Percentiles rank a stretch among this genome's conserved stretches.
These are phyloP conservation scores for Lobophora halterata DNA, from an alignment of 2,888 invertebrate genomes.

Conservation along the genomic window DNA sequence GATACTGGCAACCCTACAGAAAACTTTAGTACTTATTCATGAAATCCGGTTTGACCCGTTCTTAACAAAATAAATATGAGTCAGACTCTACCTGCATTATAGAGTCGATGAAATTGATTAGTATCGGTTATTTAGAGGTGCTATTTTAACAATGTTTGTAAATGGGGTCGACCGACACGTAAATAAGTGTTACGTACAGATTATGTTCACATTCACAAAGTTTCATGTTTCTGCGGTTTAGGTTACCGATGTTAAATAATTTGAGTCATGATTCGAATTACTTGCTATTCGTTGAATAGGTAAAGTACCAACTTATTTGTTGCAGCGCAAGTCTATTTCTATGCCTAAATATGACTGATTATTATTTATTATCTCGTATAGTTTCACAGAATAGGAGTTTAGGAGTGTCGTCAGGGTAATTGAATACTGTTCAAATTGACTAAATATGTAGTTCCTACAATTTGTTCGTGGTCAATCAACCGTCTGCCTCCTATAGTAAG, in stretches of 20 bases:
- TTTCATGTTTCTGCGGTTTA: constrained; percentile 43
- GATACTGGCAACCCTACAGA: constrained; percentile 45
- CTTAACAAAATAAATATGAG: constrained; percentile 17
- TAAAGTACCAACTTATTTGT: neutral
- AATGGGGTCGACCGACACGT: constrained; percentile 14
- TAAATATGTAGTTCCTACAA: no score
- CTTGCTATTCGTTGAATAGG: constrained; percentile 1
- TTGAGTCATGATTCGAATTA: constrained; percentile 3
- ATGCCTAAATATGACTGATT: no score
- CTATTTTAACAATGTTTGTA: constrained; percentile 13
- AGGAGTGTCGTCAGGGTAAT: no score
- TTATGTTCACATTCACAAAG: constrained; percentile 38
- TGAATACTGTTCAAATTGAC: no score
- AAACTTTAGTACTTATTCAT: constrained; percentile 4
- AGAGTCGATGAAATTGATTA: constrained; percentile 20
- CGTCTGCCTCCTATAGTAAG: no score
- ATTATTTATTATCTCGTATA: no score
- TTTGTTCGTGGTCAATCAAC: no score
- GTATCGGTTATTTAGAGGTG: constrained; percentile 16
- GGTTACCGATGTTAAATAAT: constrained; percentile 19
- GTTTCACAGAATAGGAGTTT: no score
- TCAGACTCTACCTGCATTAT: constrained; percentile 20
- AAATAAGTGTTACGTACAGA: constrained; percentile 16
- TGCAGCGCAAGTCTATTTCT: no score
- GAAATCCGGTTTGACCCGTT: constrained; percentile 12